phyloP scores from a whole-genome alignment of 2,113 vertebrate genomes.

The Barnardius zonarius region DNA sequence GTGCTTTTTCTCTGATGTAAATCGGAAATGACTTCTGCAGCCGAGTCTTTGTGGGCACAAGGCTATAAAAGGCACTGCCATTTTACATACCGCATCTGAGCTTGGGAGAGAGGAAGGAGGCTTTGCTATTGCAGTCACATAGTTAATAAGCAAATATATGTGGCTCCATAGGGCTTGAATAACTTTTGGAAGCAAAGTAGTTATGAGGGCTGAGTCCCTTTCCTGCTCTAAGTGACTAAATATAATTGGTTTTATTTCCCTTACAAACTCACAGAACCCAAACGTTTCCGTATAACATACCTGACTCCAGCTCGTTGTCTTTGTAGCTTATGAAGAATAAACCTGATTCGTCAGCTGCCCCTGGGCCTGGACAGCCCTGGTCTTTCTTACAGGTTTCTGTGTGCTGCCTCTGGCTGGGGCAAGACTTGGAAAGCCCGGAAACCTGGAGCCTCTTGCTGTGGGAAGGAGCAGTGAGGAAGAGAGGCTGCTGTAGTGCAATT shows the following conservation, averaged over 20 bases:
- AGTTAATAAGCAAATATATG: conserved; percentile 50
- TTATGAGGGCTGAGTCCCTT: neutral
- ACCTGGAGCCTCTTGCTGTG: neutral
- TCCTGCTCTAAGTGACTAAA: neutral
- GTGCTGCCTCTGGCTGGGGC: neutral
- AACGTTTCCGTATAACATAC: rapidly evolving
- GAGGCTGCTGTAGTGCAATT: neutral
- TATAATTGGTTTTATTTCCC: neutral
- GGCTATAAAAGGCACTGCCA: neutral
- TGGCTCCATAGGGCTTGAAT: conserved; percentile 40
- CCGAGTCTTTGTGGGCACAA: neutral
- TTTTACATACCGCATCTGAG: neutral
- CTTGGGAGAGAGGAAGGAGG: neutral
- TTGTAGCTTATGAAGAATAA: rapidly evolving
- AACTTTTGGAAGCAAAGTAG: conserved; percentile 17
- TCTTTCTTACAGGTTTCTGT: neutral
- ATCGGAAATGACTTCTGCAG: conserved; percentile 35
- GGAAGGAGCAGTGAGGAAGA: neutral
- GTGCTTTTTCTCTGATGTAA: neutral
- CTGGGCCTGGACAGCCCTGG: neutral
- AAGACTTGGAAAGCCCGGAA: neutral
- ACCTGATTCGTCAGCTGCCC: neutral
- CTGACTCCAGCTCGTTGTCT: neutral
- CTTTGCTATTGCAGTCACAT: neutral
- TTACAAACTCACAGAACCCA: neutral